phyloP scores from a whole-genome alignment of 2,888 invertebrate genomes.

The Minunthozetes semirufus region DNA sequence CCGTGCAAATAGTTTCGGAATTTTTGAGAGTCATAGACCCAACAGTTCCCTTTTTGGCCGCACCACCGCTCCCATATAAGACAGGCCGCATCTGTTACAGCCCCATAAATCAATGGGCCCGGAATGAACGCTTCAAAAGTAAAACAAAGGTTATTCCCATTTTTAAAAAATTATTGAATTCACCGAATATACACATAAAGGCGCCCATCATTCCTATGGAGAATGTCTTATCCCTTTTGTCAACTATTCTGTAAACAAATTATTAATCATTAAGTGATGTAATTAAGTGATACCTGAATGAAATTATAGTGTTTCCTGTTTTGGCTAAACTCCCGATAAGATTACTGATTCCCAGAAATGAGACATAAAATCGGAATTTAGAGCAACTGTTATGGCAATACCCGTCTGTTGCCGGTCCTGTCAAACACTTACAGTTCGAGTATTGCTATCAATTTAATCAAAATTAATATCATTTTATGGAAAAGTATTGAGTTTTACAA shows the following conservation, averaged over 20 bases:
- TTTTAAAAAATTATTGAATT: neutral
- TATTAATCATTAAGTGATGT: no score
- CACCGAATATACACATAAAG: no score
- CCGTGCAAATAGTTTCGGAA: slow-evolving; percentile 41
- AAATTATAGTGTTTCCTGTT: slow-evolving; percentile 60
- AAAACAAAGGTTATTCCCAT: neutral
- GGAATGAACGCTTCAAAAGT: slow-evolving; percentile 41
- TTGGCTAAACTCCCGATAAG: slow-evolving; percentile 59
- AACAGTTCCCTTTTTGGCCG: slow-evolving; percentile 42
- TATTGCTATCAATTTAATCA: slow-evolving; percentile 35
- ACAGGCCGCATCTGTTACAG: slow-evolving; percentile 41
- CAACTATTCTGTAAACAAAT: no score
- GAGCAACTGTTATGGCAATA: slow-evolving; percentile 55
- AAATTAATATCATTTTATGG: neutral
- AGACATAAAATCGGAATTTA: slow-evolving; percentile 48
- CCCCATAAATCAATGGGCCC: slow-evolving; percentile 42
- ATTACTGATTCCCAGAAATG: slow-evolving; percentile 52
- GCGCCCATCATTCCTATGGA: neutral
- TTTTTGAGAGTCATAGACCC: slow-evolving; percentile 42
- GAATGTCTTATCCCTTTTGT: no score
- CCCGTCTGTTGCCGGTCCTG: slow-evolving; percentile 47
- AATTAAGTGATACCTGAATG: slow-evolving; percentile 51
- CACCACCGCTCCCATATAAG: slow-evolving; percentile 42
- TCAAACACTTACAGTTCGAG: slow-evolving; percentile 4
- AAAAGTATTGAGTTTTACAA: neutral